Conservation (phyloP, 1,140 invertebrate species). For the Hetaerina americana region DNA sequence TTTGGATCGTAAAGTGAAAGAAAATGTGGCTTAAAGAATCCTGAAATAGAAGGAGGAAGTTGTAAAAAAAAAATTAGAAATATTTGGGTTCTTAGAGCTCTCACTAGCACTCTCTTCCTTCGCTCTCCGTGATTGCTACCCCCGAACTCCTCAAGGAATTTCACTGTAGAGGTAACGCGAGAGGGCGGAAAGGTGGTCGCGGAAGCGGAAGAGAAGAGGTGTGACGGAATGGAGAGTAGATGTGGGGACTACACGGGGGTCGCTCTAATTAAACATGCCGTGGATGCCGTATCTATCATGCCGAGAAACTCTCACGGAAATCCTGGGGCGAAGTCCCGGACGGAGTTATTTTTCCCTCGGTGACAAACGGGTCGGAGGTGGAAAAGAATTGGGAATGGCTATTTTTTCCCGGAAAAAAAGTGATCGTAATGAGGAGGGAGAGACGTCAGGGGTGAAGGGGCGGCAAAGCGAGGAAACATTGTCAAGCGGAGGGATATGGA, state of each 20-base stretch:
- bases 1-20: too few species aligned
- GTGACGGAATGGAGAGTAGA: slow-evolving; percentile 4
- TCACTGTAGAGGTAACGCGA: too few species aligned
- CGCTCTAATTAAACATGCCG: background rate
- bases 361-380: background rate
- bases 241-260: too few species aligned
- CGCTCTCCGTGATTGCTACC: too few species aligned
- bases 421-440: background rate
- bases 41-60: too few species aligned
- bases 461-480: background rate
- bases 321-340: background rate
- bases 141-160: too few species aligned
- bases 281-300: background rate
- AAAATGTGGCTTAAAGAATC: too few species aligned
- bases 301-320: background rate
- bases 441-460: background rate
- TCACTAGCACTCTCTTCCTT: too few species aligned
- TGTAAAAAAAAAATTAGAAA: too few species aligned
- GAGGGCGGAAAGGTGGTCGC: slow-evolving; percentile 6
- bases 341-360: background rate
- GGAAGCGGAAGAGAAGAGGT: background rate
- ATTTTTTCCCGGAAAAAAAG: background rate
- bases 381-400: background rate
- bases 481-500: background rate
- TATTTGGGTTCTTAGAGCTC: too few species aligned